Conservation (phyloP, 2,113 vertebrate species). For the Sapajus apella region DNA sequence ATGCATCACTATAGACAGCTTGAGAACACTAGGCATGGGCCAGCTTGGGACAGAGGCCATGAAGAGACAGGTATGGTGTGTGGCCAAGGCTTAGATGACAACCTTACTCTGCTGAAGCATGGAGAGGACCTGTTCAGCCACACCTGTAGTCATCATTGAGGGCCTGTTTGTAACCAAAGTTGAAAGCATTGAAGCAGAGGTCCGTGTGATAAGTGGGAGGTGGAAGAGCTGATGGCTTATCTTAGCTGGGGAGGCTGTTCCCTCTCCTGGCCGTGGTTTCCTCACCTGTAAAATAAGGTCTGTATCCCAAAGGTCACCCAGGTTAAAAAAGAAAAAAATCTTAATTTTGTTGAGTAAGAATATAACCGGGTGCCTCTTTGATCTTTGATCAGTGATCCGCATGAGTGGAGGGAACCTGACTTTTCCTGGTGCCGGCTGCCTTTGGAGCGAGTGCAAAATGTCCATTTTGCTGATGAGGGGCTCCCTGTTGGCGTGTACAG, state of each 20-base stretch:
- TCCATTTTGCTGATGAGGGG: neutral
- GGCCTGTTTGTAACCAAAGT: neutral
- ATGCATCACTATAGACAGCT: neutral
- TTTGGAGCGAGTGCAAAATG: neutral
- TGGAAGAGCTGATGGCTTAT: neutral
- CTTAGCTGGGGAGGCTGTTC: neutral
- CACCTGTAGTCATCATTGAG: fast-evolving
- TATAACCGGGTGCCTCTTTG: constrained; percentile 44
- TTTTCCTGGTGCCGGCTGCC: constrained; percentile 26
- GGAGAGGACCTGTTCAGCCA: neutral
- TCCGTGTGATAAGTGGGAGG: neutral
- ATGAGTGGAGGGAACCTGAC: neutral
- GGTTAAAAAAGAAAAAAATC: neutral
- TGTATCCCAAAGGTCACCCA: neutral
- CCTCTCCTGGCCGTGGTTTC: constrained; percentile 4
- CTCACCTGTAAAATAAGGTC: constrained; percentile 11
- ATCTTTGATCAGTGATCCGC: constrained; percentile 35
- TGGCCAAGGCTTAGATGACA: neutral
- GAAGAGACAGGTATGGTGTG: neutral
- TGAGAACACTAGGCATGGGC: neutral
- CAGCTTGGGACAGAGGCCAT: neutral
- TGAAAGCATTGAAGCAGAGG: neutral
- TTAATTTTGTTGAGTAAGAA: constrained; percentile 52
- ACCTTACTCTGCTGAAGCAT: neutral
- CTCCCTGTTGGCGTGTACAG: neutral